Evolutionary conservation across 2,797 vertebrate genomes (phyloP), one percentile per base, ranked within the genome.

Genomic region (Novumbra hubbsi): DNA sequence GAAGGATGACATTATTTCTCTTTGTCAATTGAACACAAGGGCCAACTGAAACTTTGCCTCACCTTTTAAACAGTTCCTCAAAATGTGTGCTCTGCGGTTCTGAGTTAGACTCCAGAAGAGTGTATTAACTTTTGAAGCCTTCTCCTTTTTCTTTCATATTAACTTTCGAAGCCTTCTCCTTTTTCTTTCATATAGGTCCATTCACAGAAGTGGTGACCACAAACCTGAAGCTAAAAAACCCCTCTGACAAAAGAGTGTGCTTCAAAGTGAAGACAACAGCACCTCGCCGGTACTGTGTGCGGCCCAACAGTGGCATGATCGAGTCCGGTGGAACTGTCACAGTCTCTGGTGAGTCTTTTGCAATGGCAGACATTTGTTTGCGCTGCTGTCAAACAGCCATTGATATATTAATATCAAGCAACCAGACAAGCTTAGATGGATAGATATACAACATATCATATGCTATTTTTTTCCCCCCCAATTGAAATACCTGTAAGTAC

Each of bases 181-280:
- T 19, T 19, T 11, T 52, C 17, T 28, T 49, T 11, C 30, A 17
- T 67, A 4, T 28, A 96, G 95, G 95, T 84, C 95, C 95, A 30
- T 96, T 96, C 88, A 96, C 95, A 93, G 95, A 96, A 91, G 95
- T 96, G 80, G 95, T 96, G 86, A 96, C 95, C 87, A 95, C 95
- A 84, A 95, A 95, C 87, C 94, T 96, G 83, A 95, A 95, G 74
- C 92, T 96, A 84, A 90, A 90, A 87, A 96, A 96, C 86, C 95
- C 95, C 4, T 95, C 95, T 45, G 95, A 96, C 72, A 94, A 87
- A 88, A 95, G 92, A 93, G 92, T 96, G 80, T 96, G 95, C 84
- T 96, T 96, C 88, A 96, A 96, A 91, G 95, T 96, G 88, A 96
- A 96, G 91, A 96, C 95, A 65, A 96, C 95, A 71, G 95, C 95